phyloP scores from a whole-genome alignment of 2,113 vertebrate species.

The Haemorhous mexicanus region DNA sequence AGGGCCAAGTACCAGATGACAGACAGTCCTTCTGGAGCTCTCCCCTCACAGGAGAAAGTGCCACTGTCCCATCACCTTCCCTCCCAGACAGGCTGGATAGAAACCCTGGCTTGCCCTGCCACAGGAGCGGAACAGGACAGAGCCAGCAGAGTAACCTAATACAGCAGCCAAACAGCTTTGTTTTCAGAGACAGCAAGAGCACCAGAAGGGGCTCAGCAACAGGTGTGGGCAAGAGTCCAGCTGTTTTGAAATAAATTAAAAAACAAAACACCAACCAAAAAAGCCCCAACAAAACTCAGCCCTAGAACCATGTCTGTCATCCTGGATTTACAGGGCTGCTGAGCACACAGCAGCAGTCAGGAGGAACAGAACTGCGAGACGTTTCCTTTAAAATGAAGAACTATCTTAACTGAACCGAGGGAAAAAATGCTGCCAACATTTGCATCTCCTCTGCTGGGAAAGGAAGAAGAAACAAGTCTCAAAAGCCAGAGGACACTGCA shows the following conservation, averaged over 20 bases:
- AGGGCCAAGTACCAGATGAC: neutral
- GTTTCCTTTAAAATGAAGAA: conserved; percentile 9
- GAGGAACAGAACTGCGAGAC: neutral
- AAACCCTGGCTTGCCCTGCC: neutral
- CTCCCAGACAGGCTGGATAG: neutral
- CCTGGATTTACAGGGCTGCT: neutral
- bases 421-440: neutral
- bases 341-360: neutral
- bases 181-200: conserved; percentile 19
- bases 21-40: neutral
- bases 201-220: neutral
- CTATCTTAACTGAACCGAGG: neutral
- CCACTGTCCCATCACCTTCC: accelerated
- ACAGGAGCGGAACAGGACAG: neutral
- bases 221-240: conserved; percentile 52
- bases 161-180: conserved; percentile 48
- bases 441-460: neutral
- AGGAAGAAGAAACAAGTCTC: neutral
- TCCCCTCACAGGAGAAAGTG: neutral
- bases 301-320: neutral
- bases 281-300: neutral
- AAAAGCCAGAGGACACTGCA: neutral
- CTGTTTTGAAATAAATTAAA: neutral
- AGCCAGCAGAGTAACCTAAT: conserved; percentile 41
- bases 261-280: neutral